Base-by-base conservation (phyloP, 1,140 invertebrate species). In the Agraylea sexmaculata region DNA sequence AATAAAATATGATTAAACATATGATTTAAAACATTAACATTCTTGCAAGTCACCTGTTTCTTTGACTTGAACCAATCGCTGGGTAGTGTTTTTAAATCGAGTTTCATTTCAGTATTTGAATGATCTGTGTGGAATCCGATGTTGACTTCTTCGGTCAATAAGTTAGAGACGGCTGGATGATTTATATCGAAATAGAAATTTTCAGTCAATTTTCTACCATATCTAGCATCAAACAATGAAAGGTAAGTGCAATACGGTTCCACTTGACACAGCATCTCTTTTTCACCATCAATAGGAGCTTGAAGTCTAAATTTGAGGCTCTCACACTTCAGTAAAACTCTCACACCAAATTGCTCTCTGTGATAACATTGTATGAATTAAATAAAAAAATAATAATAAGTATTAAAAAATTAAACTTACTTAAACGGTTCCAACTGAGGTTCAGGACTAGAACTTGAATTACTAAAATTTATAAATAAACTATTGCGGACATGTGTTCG, bases 131-230 rank as follows among this genome's bases (percentile, higher is more conserved):
- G 54, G 46, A 62, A 57, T 48, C 62, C 58, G 18, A 58, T 59
- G 46, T 59, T 58, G 42, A 57, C 56, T n/a, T 48, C 55, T 16
- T 67, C 62, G 29, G 57, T 56, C 52, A 61, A 54, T 54, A 68
- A 61, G 54, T 66, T 61, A 47, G 52, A 60, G 52, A 75, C 69
- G 58, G 76, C 64, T 12, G 56, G 40, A 34, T 83, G 74, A 63
- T 93, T 93, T 1, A 92, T 66, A 60, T 93, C 85, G 57, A 92
- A 88, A 59, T 90, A 79, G 64, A 94, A 95, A 60, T 91, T 90
- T 62, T 95, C 91, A 1, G 86, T 87, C 15, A 95, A 67, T 65
- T 94, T 94, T 51, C 77, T 75, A 10, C 83, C 83, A 45, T 78
- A 75, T 54, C 79, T 78, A 2, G 81, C 80, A 71, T 95, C 90